Evolutionary conservation across 2,888 invertebrate genomes (phyloP).

Genomic region (Platypus cylindrus): DNA sequence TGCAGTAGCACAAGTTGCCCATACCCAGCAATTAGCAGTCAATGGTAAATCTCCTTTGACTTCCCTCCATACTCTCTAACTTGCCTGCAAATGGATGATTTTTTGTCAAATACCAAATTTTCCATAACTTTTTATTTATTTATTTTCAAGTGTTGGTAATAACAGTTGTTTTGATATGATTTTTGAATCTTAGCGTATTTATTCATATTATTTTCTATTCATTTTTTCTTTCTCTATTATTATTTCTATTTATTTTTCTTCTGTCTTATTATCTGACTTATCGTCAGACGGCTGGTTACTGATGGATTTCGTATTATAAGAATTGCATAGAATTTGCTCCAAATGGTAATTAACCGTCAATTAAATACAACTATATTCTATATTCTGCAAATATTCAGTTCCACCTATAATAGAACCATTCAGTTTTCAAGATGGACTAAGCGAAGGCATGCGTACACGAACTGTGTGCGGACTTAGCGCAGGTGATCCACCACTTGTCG

Average conservation of each 20-base stretch:
- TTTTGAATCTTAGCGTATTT: slow-evolving; percentile 9
- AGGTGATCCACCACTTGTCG: slow-evolving; percentile 67
- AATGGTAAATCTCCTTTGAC: slow-evolving; percentile 59
- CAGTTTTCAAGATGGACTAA: slow-evolving; percentile 70
- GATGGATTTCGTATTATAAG: no score
- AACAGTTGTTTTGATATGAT: no score
- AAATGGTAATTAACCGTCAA: no score
- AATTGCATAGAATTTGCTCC: no score
- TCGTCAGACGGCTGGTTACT: slow-evolving; percentile 5
- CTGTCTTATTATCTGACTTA: slow-evolving; percentile 39
- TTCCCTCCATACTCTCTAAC: no score
- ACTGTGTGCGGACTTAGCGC: slow-evolving; percentile 69
- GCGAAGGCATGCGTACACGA: slow-evolving; percentile 70
- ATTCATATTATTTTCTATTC: slow-evolving; percentile 18
- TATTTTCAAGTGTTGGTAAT: no score
- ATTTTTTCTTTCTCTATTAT: slow-evolving; percentile 36
- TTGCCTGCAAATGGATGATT: slow-evolving; percentile 9
- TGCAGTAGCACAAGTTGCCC: slow-evolving; percentile 58
- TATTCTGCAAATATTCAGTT: no score
- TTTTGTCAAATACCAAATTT: no score
- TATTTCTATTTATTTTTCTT: slow-evolving; percentile 44
- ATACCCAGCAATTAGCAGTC: slow-evolving; percentile 60
- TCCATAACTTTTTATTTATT: no score
- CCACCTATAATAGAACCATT: slow-evolving; percentile 78
- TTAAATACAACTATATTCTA: no score